Evolutionary conservation across 2,888 invertebrate genomes (phyloP), one percentile per base, ranked within the genome.

Genomic region (Coremacera marginata): DNA sequence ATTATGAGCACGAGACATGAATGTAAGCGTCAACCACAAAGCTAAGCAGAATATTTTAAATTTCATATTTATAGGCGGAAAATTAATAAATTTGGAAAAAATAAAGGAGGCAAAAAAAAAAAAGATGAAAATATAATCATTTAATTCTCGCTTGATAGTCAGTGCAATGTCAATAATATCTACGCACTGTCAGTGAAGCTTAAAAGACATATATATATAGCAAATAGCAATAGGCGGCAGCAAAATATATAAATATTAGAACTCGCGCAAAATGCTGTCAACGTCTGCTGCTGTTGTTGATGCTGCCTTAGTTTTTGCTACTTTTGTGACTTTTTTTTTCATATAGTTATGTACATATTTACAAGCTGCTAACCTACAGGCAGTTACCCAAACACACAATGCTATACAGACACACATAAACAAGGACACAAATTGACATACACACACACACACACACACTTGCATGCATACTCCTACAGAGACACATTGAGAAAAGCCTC

Each of bases 131-230:
- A 27, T 9, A 7, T 22, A 22, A 44, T 11, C 14, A 44, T 11
- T 11, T 44, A 11, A 44, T 44, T 44, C 11, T 11, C 11, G 44
- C 44, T 11, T 11, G 44, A 2, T 44, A 44, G 44, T 11, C 11
- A 44, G 44, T n/a, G n/a, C 44, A 44, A 44, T 44, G 44, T 44
- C 44, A 44, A 44, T 44, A 44, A 44, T 44, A 44, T 11, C 44
- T 14, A 68, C 25, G 68, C 22, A 51, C 49, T 68, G 68, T 68
- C 25, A 68, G 49, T 68, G 68, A 51, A 51, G 49, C 68, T 51
- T 51, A 68, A 68, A 67, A 14, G n/a, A 34, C 11, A 63, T 27
- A 44, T 7, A 44, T 1, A 5, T 44, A 44, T 1, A 44, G 44
- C 2, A 9, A 14, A 11, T 11, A 1, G 25, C 5, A 27, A 25